Base-by-base conservation (phyloP, 1,140 invertebrate genomes). In the Drosophila saltans region DNA sequence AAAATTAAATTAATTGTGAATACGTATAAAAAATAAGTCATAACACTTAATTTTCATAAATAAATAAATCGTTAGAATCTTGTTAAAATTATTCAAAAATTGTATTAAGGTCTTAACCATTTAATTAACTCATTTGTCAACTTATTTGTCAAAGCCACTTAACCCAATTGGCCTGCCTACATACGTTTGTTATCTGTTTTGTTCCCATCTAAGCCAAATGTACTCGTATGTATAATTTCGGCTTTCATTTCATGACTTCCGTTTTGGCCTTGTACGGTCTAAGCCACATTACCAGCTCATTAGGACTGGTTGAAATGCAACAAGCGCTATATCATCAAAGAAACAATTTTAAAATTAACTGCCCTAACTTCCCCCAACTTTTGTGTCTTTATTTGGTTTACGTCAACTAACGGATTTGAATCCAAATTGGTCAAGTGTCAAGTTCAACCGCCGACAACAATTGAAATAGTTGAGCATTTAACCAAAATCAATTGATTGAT, bases 401-500 rank as follows among this genome's bases (percentile, higher is more conserved):
- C 24, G 65, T 69, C 72, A 83, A 21, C 57, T 59, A 40, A 59
- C 57, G 57, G 57, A 40, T 39, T 26, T 21, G 21, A 59, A 39
- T 21, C 57, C 57, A 40, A 59, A 33, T 59, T 59, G 33, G 57
- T 59, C 57, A 16, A 59, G 57, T 59, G 57, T 59, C 57, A 59
- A 59, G 57, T 59, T 59, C 57, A 59, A 59, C 57, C 57, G 57
- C 57, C 16, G 16, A 24, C 57, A 64, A 62, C 41, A 45, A 76
- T 76, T 72, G 69, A 76, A 77, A 72, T 68, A 69, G 66, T 62
- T 78, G 76, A 48, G 69, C 74, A 69, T 65, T 62, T 82, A 62
- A 88, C 73, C 40, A 36, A 59, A 59, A 59, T 78, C 76, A 83
- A 86, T 88, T 74, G 83, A 74, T 83, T 67, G 48, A 21, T 59